Evolutionary conservation across 1,140 invertebrate species (phyloP).

Genomic region (Drosophila grimshawi): DNA sequence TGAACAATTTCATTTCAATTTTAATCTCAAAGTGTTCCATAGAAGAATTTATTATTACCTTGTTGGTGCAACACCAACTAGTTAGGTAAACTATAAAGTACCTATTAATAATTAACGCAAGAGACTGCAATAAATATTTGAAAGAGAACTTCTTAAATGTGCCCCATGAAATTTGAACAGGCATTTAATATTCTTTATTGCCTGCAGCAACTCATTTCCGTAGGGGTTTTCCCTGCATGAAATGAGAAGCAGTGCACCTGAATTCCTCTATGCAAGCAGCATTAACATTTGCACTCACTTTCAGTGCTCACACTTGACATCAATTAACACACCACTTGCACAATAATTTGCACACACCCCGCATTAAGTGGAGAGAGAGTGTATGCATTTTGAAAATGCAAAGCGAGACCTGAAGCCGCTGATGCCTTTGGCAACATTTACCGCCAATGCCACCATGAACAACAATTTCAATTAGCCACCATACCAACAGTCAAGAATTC

Average conservation of each 20-base stretch:
- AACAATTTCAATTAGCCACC: constrained; percentile 65
- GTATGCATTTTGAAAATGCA: constrained; percentile 14
- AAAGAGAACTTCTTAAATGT: neutral
- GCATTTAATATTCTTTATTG: neutral
- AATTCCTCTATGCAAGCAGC: neutral
- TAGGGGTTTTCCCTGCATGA: neutral
- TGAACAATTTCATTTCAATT: neutral
- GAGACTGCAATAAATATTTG: neutral
- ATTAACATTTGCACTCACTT: constrained; percentile 2
- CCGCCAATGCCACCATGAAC: constrained; percentile 24
- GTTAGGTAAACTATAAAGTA: neutral
- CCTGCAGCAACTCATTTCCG: constrained; percentile 7
- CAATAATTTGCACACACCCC: constrained; percentile 35
- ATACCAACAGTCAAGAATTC: constrained; percentile 32
- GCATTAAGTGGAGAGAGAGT: neutral
- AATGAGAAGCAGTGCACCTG: neutral
- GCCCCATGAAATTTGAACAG: neutral
- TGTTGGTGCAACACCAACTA: neutral
- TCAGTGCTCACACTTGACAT: constrained; percentile 34
- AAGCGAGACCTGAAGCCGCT: constrained; percentile 23
- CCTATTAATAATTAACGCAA: neutral
- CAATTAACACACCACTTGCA: constrained; percentile 48
- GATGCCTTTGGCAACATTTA: constrained; percentile 19
- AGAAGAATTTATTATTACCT: neutral
- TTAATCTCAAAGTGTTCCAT: neutral